Evolutionary conservation across 2,113 vertebrate species (phyloP), one percentile per base, ranked within the genome.

Genomic region (Amphiprion ocellaris): DNA sequence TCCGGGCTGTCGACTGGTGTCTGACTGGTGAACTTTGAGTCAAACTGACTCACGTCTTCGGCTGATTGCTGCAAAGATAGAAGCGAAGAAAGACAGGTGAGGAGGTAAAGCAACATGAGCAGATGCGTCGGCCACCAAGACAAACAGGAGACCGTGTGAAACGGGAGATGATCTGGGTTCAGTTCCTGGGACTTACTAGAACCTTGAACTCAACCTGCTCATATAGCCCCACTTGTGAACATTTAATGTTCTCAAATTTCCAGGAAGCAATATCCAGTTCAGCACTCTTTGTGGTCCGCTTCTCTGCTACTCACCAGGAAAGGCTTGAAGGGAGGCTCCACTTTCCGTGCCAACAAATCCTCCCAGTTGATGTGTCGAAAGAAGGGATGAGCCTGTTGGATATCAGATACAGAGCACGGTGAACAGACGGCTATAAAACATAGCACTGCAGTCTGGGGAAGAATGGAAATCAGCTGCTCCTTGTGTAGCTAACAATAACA

Each of bases 1-100:
- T 99, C 98, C 33, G 98, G 98, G 91, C 98, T 99, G 94, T 99
- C 98, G 62, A 99, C 98, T 74, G 98, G 98, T 60, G 98, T 98
- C 95, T 99, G 98, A 93, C 97, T 97, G 91, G 98, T 99, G 96
- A 99, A 99, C 95, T 99, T 99, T 39, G 98, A 99, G 95, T 99
- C 98, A 91, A 99, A 99, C 93, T 99, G 98, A 95, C 98, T 99
- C 91, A 99, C 98, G 84, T 99, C 98, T 88, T 99, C 98, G 85
- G 98, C 98, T 39, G 98, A 99, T 98, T 99, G 97, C 98, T 99
- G 83, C 33, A 90, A 69, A 74, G 76, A 78, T 4, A 79, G 12
- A 63, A 60, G 14, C 58, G 52, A 60, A 24, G 30, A 58, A 44
- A 54, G 5, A 23, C 56, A 17, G 37, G 68, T 77, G 55, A 73